Conservation (phyloP, 2,113 vertebrate genomes). For the Bufo gargarizans region DNA sequence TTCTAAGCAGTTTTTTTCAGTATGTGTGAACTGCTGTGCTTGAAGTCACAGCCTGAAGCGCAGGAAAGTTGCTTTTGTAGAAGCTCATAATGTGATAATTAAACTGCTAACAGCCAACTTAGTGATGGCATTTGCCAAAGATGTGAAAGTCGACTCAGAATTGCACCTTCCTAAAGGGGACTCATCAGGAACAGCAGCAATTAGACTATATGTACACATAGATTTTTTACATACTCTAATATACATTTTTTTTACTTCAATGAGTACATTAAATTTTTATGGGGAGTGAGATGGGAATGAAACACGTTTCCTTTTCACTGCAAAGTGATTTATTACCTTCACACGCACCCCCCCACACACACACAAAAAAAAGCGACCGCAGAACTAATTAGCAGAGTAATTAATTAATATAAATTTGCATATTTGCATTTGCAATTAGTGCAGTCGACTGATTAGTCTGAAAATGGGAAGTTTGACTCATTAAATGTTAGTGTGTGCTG, state of each 20-base stretch:
- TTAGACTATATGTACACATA: constrained; percentile 44
- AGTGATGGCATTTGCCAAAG: constrained; percentile 80
- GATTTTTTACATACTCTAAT: constrained; percentile 43
- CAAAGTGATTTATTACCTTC: constrained; percentile 97
- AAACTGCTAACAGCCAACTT: constrained; percentile 94
- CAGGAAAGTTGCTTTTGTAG: constrained; percentile 81
- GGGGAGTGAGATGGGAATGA: constrained; percentile 83
- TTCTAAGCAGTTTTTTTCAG: constrained; percentile 67
- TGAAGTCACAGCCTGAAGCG: constrained; percentile 83
- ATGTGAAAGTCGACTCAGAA: constrained; percentile 72
- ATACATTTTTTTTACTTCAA: constrained; percentile 73
- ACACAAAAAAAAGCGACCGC: constrained; percentile 90
- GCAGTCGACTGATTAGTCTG: constrained; percentile 99
- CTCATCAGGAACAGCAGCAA: constrained; percentile 61
- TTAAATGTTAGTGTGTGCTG: constrained; percentile 92
- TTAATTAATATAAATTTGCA: constrained; percentile 99
- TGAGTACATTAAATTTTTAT: constrained; percentile 88
- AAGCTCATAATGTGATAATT: constrained; percentile 98
- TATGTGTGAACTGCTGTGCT: constrained; percentile 76
- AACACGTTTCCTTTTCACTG: constrained; percentile 87
- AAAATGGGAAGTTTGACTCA: constrained; percentile 99
- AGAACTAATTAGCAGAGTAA: constrained; percentile 99
- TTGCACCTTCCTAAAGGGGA: constrained; percentile 74
- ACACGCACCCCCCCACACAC: constrained; percentile 63
- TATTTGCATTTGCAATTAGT: constrained; percentile 99